Evolutionary conservation across 2,888 invertebrate genomes (phyloP).

Genomic region (Tolmerus cingulatus): DNA sequence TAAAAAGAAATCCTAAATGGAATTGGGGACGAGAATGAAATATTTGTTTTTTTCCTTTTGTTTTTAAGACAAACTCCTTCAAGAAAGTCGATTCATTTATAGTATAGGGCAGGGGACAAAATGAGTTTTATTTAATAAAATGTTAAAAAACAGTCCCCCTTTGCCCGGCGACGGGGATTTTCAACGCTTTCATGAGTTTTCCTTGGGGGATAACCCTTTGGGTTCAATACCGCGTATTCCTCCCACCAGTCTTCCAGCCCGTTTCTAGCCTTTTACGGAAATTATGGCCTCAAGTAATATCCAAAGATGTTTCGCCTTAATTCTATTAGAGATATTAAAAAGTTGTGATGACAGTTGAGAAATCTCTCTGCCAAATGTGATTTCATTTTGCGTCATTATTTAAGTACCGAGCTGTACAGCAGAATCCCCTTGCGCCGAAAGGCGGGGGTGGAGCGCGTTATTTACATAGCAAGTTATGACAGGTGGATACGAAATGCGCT

Average conservation of each 20-base stretch:
- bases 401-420: not conserved
- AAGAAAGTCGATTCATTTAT: not conserved
- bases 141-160: conserved; percentile 11
- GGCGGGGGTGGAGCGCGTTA: not conserved
- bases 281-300: conserved; percentile 38
- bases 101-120: not conserved
- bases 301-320: conserved; percentile 36
- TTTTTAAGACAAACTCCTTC: not conserved
- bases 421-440: not conserved
- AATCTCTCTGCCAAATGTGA: conserved; percentile 23
- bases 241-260: not conserved
- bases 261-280: conserved; percentile 30
- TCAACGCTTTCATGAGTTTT: conserved; percentile 10
- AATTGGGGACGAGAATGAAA: not conserved
- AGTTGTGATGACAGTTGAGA: conserved; percentile 34
- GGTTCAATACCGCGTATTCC: not conserved
- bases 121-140: conserved; percentile 33
- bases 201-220: conserved; percentile 11
- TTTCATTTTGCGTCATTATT: conserved; percentile 20
- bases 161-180: not conserved
- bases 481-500: not conserved
- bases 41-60: not conserved
- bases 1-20: not conserved
- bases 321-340: conserved; percentile 42
- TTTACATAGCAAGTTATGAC: not conserved